Evolutionary conservation across 2,888 invertebrate species (phyloP).

Genomic region (Stratiomys singularior): DNA sequence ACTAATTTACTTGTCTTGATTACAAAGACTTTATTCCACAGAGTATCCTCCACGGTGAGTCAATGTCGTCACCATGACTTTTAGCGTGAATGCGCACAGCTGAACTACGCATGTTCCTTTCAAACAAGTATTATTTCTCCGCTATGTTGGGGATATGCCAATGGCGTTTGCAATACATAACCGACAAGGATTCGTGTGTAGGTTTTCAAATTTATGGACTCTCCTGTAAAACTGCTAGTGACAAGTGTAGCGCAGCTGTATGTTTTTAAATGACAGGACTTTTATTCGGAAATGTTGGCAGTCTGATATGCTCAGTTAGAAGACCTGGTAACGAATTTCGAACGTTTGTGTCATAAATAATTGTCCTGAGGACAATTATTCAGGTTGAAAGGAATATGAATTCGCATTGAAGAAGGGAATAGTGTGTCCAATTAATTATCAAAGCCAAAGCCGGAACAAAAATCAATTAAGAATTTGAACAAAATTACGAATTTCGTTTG

Average conservation of each 20-base stretch:
- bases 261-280: slow-evolving; percentile 18
- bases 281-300: slow-evolving; percentile 25
- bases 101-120: slow-evolving; percentile 22
- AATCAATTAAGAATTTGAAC: no score
- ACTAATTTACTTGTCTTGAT: neutral
- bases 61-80: slow-evolving; percentile 25
- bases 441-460: no score
- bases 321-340: neutral
- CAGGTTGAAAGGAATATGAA: no score
- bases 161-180: neutral
- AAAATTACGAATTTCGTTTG: no score
- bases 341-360: neutral
- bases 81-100: slow-evolving; percentile 20
- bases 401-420: no score
- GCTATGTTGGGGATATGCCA: neutral
- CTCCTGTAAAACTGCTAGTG: slow-evolving; percentile 14
- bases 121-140: neutral
- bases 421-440: no score
- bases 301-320: neutral
- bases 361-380: no score
- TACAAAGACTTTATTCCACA: neutral
- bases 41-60: neutral
- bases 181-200: neutral
- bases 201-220: slow-evolving; percentile 8
- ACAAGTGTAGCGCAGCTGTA: slow-evolving; percentile 41